Evolutionary conservation across 1,140 invertebrate genomes (phyloP), one percentile per base, ranked within the genome.

Genomic region (Fopius arisanus): DNA sequence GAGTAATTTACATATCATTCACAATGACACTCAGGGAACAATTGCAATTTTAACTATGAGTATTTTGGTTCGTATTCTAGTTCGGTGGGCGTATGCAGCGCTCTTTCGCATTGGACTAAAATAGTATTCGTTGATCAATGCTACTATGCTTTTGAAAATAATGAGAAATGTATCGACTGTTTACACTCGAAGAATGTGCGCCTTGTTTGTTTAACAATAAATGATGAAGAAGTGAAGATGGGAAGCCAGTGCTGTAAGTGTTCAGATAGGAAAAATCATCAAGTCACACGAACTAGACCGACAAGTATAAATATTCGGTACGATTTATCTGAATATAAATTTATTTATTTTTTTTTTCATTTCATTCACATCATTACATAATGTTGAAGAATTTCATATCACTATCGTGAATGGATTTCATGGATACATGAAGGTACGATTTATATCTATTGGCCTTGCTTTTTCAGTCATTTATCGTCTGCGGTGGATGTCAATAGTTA

Each of bases 181-280:
- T 70, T 19, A n/a, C 21, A 67, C n/a, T 67, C 2, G 16, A 23
- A 12, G 9, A 19, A 43, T 29, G 62, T 41, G 65, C 65, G 7
- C 6, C 1, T 48, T 2, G 43, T 48, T 48, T 48, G 16, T 33
- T 31, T 23, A 66, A 14, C 21, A 40, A 62, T 21, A 6, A 48
- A 67, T 59, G 26, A 54, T 29, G 16, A 40, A 65, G 41, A 66
- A 31, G 40, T 71, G 70, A 65, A 67, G 67, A 90, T 90, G 89
- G 89, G 89, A 62, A 89, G 87, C 81, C 87, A 90, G 73, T 90
- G 89, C 74, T 90, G 89, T 82, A 90, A 88, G 75, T 85, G 85
- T 72, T 80, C 84, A 69, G 87, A 88, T 33, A 83, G 84, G 67
- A 85, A 86, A 67, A 80, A 77, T 83, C 40, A 73, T 73, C 76